Base-by-base conservation (phyloP, 1,140 invertebrate species). In the Agraylea sexmaculata region DNA sequence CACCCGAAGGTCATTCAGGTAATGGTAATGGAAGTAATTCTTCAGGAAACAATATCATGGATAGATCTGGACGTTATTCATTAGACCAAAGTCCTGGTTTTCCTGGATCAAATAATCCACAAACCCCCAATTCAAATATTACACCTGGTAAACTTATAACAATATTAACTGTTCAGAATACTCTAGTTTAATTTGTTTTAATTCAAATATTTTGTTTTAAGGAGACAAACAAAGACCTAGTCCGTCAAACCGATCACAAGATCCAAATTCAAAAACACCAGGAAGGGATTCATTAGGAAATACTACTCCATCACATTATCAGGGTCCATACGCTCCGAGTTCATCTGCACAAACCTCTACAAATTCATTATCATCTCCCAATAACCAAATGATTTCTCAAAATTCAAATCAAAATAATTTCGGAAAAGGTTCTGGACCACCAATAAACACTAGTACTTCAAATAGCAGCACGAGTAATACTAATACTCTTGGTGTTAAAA, bases 221-320 rank as follows among this genome's bases (percentile, higher is more conserved):
- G 64, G 62, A 40, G 64, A 68, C 36, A 68, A 68, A 49, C 65
- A 64, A n/a, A 45, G 64, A 25, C 65, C 65, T 2, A 65, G 62
- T 43, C 65, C 63, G 2, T 66, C 63, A n/a, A 64, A 63, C 38
- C 47, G 64, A 35, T 65, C 64, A 30, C 61, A 65, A 42, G 62
- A 66, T 31, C 54, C 53, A 19, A 58, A 59, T 11, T 64, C 59
- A 1, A 68, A 68, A 49, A 66, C 65, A 1, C 65, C 65, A 1
- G 59, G 62, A 21, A 44, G 63, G 11, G 62, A 66, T 13, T 40
- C 38, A 27, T 46, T 49, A 31, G 44, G 45, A 12, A 32, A 32
- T 4, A 22, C 23, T n/a, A 37, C 40, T 6, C 47, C 54, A 10
- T 27, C 32, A 7, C 40, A 42, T 16, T 28, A 31, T 42, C 63